Evolutionary conservation across 37 sponge, comb jelly and placozoan species (phyloP), one percentile per base, ranked within the genome.

Genomic region (Eunapius fragilis): DNA sequence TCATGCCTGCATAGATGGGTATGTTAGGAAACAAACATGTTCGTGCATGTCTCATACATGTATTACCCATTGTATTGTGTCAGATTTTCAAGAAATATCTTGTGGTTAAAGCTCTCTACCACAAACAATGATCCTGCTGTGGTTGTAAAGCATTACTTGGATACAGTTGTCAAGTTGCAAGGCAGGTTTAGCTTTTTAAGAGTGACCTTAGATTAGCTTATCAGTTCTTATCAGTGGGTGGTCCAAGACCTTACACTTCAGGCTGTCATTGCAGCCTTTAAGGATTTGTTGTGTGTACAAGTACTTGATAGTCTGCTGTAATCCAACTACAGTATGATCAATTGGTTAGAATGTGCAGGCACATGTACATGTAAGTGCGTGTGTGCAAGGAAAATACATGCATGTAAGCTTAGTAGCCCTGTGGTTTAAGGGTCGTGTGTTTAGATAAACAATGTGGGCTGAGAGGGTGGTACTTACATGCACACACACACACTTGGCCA

Each of bases 1-100:
- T 36, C 79, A 84, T 84, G 85, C 41, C 28, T 84, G 85, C 45
- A 84, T 84, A 49, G 85, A 84, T 76, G 85, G 85, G 85, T 81
- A 75, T 31, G 33, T 31, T 76, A 76, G 25, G 24, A 41, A 28
- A 25, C n/a, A 7, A 32, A 69, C 27, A 75, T 67, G n/a, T 36
- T 68, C 27, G 74, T 76, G 26, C 76, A 41, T 41, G 41, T 41
- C 41, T 41, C 41, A 41, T 41, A 41, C n/a, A n/a, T 41, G 3
- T 9, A 3, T 7, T 27, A 36, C n/a, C 70, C 4, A 37, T 47
- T 34, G 25, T 38, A 35, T 33, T 33, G 17, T 11, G 76, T 28
- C 69, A 90, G 91, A 71, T 90, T 74, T 75, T 90, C 91, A 0
- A 78, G 89, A 41, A 78, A 73, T 28, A 72, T 89, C 5, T 19